phyloP scores from a whole-genome alignment of 2,888 invertebrate species.

The Alviniconcha strummeri region DNA sequence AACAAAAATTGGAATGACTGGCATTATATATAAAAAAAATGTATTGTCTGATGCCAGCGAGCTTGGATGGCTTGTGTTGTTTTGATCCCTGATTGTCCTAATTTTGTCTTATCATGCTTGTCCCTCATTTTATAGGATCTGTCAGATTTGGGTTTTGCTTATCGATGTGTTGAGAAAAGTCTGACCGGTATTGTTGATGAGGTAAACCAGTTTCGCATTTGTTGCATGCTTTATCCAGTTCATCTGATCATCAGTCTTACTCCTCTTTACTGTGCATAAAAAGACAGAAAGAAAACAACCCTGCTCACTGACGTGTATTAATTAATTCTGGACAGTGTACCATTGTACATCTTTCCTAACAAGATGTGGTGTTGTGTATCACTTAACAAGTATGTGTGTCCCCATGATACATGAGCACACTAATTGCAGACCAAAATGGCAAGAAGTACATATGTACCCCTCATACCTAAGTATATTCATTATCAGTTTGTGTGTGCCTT shows the following conservation, averaged over 20 bases:
- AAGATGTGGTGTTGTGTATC: too few relatives aligned
- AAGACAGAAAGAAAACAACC: neutral
- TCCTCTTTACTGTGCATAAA: neutral
- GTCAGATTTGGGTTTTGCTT: constrained; percentile 46
- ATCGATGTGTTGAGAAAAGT: constrained; percentile 46
- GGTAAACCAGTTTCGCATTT: constrained; percentile 33
- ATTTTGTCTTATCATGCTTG: constrained; percentile 7
- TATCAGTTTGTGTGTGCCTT: too few relatives aligned
- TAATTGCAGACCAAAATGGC: too few relatives aligned
- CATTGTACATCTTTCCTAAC: too few relatives aligned
- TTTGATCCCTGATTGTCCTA: neutral
- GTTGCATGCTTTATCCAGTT: constrained; percentile 20
- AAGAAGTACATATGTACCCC: neutral
- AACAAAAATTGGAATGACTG: too few relatives aligned
- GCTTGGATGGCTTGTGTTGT: too few relatives aligned
- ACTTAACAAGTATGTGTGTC: too few relatives aligned
- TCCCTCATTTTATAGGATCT: constrained; percentile 38
- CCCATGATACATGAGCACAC: too few relatives aligned
- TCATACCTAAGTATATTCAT: neutral
- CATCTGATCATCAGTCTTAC: neutral
- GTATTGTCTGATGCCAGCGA: too few relatives aligned
- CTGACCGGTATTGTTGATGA: constrained; percentile 44
- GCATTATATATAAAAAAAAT: too few relatives aligned
- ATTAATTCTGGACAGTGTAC: too few relatives aligned
- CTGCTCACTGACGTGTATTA: neutral